These are phyloP conservation scores for Hydrotaea cyrtoneurina DNA, from an alignment of 2,888 invertebrate species.

Conservation along the genomic window DNA sequence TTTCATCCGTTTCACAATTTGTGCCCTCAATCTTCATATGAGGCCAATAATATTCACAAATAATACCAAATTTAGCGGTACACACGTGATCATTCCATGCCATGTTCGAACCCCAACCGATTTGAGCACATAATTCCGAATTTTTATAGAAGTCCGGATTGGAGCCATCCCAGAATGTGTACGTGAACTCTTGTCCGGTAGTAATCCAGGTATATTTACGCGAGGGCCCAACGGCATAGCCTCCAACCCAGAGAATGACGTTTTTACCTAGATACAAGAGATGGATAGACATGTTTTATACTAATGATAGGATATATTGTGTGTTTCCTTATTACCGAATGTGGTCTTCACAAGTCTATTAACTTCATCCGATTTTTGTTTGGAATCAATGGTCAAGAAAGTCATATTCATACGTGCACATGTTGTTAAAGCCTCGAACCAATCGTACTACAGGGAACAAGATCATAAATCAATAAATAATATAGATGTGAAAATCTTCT, in stretches of 20 bases:
- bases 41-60: constrained; percentile 34
- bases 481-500: too few relatives aligned
- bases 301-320: too few relatives aligned
- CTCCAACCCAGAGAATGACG: constrained; percentile 25
- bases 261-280: neutral
- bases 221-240: neutral
- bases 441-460: neutral
- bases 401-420: constrained; percentile 17
- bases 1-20: neutral
- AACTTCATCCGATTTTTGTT: constrained; percentile 32
- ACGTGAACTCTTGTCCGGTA: constrained; percentile 15
- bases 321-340: constrained; percentile 14
- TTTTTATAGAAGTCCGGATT: constrained; percentile 2
- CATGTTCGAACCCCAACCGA: neutral
- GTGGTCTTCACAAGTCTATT: neutral
- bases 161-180: neutral
- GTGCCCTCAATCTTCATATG: neutral
- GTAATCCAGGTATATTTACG: constrained; percentile 21
- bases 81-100: constrained; percentile 40
- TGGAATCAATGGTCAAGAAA: constrained; percentile 4
- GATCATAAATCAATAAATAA: too few relatives aligned
- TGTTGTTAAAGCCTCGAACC: constrained; percentile 16
- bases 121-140: constrained; percentile 22
- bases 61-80: constrained; percentile 28
- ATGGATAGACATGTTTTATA: too few relatives aligned